Evolutionary conservation across 2,113 vertebrate genomes (phyloP), one percentile per base, ranked within the genome.

Genomic region (Cochlearius cochlearius): DNA sequence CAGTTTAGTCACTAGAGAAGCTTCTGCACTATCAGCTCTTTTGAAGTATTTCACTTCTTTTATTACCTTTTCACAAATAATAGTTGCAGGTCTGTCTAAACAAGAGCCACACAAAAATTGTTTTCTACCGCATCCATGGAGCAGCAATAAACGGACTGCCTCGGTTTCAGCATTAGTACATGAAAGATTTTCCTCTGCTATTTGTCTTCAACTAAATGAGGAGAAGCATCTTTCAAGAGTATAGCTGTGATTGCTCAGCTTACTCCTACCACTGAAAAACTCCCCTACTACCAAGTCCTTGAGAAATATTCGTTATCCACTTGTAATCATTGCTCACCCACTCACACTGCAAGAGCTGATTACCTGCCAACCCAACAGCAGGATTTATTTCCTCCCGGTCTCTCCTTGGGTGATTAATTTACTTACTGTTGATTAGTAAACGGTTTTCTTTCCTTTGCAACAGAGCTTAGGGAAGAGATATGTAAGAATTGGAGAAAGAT

Each of bases 351-450:
- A 2, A 82, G 66, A 78, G 62, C 77, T 79, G 94, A 97, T 95
- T 95, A 97, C 74, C 94, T 97, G 95, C 86, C 80, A 96, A 56
- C 45, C 63, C 81, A 95, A 58, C 58, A 95, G 94, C 43, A 91
- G 74, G 84, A 97, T 95, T 94, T 95, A 88, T 86, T 90, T 79
- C 77, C 69, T 82, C 56, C 62, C 8, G 0, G 77, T 62, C 80
- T 92, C 89, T 94, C 80, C 71, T 76, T 34, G 32, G 62, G 59
- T 63, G 80, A 94, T 82, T 91, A 87, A 95, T 91, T 97, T 56
- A 86, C 69, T 90, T 69, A 82, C 74, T 85, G 45, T 52, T 91
- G 77, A 85, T 86, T 82, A 92, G 66, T 89, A 90, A 92, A 94
- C 86, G 59, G 45, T 58, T 90, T 95, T 86, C 81, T 74, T 96